These are phyloP conservation scores for Acipenser oxyrinchus DNA, from an alignment of 2,797 vertebrate genomes.

Conservation along the genomic window DNA sequence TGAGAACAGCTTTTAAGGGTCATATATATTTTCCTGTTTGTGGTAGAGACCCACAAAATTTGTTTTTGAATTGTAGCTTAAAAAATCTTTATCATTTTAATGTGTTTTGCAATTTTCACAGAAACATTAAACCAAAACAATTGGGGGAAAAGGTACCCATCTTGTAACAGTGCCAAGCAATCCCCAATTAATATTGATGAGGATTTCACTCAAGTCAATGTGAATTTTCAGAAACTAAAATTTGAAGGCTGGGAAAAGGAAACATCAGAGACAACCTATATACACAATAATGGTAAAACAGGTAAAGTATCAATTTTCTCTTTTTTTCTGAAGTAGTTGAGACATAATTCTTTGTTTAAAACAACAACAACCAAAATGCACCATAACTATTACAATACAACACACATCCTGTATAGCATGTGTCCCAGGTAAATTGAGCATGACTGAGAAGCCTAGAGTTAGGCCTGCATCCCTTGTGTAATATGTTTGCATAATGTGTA, in stretches of 20 bases:
- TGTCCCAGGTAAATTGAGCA: too few species aligned
- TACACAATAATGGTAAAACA: conserved; percentile 90
- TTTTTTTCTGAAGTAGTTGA: not conserved
- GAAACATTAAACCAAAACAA: conserved; percentile 89
- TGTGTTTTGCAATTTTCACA: conserved; percentile 31
- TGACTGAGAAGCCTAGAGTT: conserved; percentile 27
- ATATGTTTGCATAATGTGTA: conserved; percentile 12
- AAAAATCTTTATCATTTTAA: too few species aligned
- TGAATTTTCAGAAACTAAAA: conserved; percentile 78
- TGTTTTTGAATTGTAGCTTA: not conserved
- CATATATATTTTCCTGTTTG: not conserved
- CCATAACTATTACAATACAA: too few species aligned
- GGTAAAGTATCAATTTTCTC: conserved; percentile 55
- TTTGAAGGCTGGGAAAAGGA: conserved; percentile 80
- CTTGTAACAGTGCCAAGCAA: conserved; percentile 87
- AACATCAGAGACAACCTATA: conserved; percentile 65
- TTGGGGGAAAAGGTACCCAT: conserved; percentile 89
- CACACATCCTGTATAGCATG: too few species aligned
- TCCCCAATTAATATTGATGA: conserved; percentile 93
- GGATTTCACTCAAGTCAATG: conserved; percentile 80
- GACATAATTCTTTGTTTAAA: too few species aligned
- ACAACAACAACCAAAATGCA: too few species aligned
- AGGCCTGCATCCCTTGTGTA: conserved; percentile 16
- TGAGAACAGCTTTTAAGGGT: not conserved
- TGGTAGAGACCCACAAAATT: not conserved